Evolutionary conservation across 2,888 invertebrate species (phyloP), one percentile per base, ranked within the genome.

Genomic region (Yponomeuta malinellus): DNA sequence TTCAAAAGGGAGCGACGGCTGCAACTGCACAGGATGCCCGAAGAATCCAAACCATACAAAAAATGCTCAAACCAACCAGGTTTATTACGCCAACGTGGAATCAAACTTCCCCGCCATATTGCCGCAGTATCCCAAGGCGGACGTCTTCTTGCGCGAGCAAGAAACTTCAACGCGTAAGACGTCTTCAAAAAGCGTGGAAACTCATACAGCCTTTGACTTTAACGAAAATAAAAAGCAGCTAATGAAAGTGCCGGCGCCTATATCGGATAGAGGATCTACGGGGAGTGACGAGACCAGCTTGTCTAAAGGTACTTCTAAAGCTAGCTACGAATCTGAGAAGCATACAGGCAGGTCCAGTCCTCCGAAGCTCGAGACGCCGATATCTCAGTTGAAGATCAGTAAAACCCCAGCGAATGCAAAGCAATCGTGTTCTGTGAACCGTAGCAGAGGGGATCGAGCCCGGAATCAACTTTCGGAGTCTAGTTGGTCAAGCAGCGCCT

Each of bases 191-290:
- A 81, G 80, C 1, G 48, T 65, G 10, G 23, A 48, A 2, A 43
- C 84, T 0, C 86, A 87, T 74, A 84, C 78, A 74, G 88, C 90
- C 31, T 90, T 83, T 76, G 90, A 92, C 76, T 74, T 90, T 68
- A 87, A 90, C 72, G 89, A 89, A 63, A 87, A 89, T 70, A 80
- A 80, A 1, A 89, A 90, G 74, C 87, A 86, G 72, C 48, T 84
- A 4, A 89, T 90, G 89, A 78, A 81, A 0, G 81, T 89, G 8
- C 82, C 86, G 68, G 78, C 86, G 78, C 88, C 72, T 5, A 15
- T 10, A 2, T 6, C 67, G 15, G 52, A 59, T 15, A 12, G 52
- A 59, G 52, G 15, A 8, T 59, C 52, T 15, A 15, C 52, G 15
- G 52, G 52, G 12, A 59, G 52, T 59, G 52, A 59, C 52, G 15